Conservation (phyloP, 2,888 invertebrate species). For the Chloroclysta siterata region DNA sequence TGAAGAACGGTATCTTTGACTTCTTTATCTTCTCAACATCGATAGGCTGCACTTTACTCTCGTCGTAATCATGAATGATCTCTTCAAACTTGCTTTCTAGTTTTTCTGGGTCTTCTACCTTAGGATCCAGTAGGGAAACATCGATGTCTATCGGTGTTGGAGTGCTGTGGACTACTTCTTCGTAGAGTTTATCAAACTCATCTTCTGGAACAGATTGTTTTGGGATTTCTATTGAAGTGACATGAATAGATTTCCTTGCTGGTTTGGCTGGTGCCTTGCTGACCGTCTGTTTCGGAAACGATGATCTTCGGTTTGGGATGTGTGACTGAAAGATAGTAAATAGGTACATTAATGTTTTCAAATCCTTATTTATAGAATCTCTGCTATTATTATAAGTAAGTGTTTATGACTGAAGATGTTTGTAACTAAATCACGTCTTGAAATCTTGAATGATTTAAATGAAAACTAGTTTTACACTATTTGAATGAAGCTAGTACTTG, state of each 20-base stretch:
- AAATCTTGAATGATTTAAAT: too few relatives aligned
- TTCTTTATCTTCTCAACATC: conserved; percentile 52
- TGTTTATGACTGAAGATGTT: too few relatives aligned
- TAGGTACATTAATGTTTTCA: not conserved
- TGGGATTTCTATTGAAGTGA: conserved; percentile 40
- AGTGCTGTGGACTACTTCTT: conserved; percentile 56
- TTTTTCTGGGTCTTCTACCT: conserved; percentile 62
- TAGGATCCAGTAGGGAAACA: conserved; percentile 50
- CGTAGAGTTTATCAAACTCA: conserved; percentile 74
- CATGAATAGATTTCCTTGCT: conserved; percentile 30
- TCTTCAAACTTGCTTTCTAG: conserved; percentile 73
- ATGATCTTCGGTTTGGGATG: conserved; percentile 44
- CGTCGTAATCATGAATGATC: conserved; percentile 73
- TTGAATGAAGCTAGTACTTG: too few relatives aligned
- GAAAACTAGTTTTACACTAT: too few relatives aligned
- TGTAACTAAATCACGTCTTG: too few relatives aligned
- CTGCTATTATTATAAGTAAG: too few relatives aligned
- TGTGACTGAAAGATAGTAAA: conserved; percentile 40
- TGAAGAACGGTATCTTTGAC: conserved; percentile 67
- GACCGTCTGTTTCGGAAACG: conserved; percentile 46
- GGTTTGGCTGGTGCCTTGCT: conserved; percentile 32
- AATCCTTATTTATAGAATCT: too few relatives aligned
- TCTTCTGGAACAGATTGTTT: conserved; percentile 54
- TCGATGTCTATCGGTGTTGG: conserved; percentile 42
- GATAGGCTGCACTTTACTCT: conserved; percentile 52